Percentiles rank a stretch among this genome's conserved stretches.
Evolutionary conservation across 2,888 invertebrate species (phyloP).

Genomic region (Argynnis bischoffii): DNA sequence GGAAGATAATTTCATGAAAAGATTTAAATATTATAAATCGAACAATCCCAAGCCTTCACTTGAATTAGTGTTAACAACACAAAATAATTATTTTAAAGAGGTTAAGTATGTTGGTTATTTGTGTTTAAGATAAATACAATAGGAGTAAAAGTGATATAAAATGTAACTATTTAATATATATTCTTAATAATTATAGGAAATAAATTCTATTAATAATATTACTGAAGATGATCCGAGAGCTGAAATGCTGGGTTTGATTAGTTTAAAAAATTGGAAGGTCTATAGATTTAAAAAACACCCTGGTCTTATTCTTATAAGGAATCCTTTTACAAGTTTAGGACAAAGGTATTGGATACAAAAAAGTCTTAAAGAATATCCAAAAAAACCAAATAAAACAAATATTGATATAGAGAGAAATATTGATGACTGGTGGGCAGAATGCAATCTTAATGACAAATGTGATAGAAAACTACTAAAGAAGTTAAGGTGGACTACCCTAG

Average conservation of each 20-base stretch:
- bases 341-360: conserved; percentile 92
- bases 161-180: not conserved
- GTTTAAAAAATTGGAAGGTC: conserved; percentile 82
- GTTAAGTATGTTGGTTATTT: conserved; percentile 37
- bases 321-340: conserved; percentile 90
- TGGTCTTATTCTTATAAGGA: conserved; percentile 90
- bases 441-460: conserved; percentile 67
- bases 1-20: conserved; percentile 82
- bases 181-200: conserved; percentile 6
- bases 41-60: conserved; percentile 85
- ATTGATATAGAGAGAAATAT: conserved; percentile 78
- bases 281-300: conserved; percentile 83
- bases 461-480: conserved; percentile 66
- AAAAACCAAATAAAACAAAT: conserved; percentile 87
- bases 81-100: conserved; percentile 45
- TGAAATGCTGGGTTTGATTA: conserved; percentile 55
- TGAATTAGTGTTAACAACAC: conserved; percentile 84
- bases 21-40: conserved; percentile 91
- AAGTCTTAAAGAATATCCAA: conserved; percentile 89
- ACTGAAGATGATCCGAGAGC: conserved; percentile 50
- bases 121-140: not conserved
- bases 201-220: conserved; percentile 3
- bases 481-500: conserved; percentile 96
- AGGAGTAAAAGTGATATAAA: not conserved
- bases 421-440: conserved; percentile 86